Base-by-base conservation (phyloP, 2,113 vertebrate genomes). In the Hippocampus barbouri region DNA sequence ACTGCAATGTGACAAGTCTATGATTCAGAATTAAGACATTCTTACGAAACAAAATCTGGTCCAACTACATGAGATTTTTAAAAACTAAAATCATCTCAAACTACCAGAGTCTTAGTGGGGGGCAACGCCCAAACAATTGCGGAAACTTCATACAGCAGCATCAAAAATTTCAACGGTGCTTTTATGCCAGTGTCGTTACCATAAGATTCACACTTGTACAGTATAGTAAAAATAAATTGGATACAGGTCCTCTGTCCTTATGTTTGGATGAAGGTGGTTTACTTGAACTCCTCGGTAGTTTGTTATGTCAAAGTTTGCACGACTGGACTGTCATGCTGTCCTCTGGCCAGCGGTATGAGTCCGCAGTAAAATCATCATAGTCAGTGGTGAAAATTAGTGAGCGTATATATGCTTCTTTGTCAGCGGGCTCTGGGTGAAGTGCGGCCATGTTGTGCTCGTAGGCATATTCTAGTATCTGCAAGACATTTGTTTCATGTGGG, bases 331-430 rank as follows among this genome's bases (percentile, higher is more conserved):
- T 86, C 91, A 93, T 93, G 69, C 91, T 93, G 63, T 95, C 91
- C 68, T 93, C 85, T 1, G 97, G 96, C 97, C 97, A 99, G 74
- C 87, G 45, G 43, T 96, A 98, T 12, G 94, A 91, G 79, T 98
- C 96, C 25, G 92, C 90, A 25, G 89, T 78, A 67, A 98, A 94
- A 75, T 93, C 89, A 9, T 93, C 94, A 27, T 99, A 98, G 25
- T 96, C 91, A 0, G 93, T 94, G 51, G 80, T 94, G 64, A 95
- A 99, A 79, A 93, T 78, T 51, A 95, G 93, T 1, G 95, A 94
- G 69, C 77, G 84, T 75, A 99, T 80, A 49, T 95, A 93, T 0
- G 89, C 93, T 71, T 94, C 93, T 71, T 98, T 96, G 91, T 98
- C 90, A 56, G 85, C 80, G 2, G 97, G 97, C 83, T 98, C 94